These are phyloP conservation scores for Pseudomyrmex concolor DNA, from an alignment of 1,140 invertebrate species.

Conservation along the genomic window DNA sequence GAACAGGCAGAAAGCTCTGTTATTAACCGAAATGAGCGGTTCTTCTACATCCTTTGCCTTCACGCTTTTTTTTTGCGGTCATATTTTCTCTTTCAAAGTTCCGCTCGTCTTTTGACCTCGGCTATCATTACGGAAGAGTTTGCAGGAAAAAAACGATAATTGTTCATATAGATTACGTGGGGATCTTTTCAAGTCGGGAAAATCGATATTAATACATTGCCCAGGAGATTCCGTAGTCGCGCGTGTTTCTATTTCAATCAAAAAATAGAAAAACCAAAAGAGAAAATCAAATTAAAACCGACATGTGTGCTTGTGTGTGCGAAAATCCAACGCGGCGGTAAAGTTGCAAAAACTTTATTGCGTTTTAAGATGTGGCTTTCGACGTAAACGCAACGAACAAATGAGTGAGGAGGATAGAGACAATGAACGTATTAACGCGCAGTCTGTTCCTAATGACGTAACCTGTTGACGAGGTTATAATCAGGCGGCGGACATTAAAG, in stretches of 20 bases:
- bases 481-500: conserved; percentile 83
- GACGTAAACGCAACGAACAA: conserved; percentile 44
- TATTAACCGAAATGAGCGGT: conserved; percentile 76
- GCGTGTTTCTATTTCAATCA: background rate
- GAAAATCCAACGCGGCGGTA: background rate
- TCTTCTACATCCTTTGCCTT: conserved; percentile 53
- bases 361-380: background rate
- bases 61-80: conserved; percentile 53
- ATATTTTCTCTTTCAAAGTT: conserved; percentile 60
- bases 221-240: background rate
- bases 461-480: conserved; percentile 85
- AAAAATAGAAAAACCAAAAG: background rate
- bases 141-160: conserved; percentile 8
- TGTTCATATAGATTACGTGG: conserved; percentile 31
- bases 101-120: conserved; percentile 59
- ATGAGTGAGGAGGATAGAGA: conserved; percentile 19
- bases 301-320: background rate
- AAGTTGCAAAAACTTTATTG: conserved; percentile 24
- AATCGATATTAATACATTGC: conserved; percentile 31
- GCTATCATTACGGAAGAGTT: conserved; percentile 61
- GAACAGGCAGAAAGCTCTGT: conserved; percentile 65
- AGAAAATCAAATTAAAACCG: conserved; percentile 26
- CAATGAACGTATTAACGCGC: conserved; percentile 61
- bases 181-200: conserved; percentile 11
- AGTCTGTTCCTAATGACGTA: conserved; percentile 77